Percentiles rank a stretch among this genome's conserved stretches.
Conservation (phyloP, 2,888 invertebrate species). For the Leptura quadrifasciata region DNA sequence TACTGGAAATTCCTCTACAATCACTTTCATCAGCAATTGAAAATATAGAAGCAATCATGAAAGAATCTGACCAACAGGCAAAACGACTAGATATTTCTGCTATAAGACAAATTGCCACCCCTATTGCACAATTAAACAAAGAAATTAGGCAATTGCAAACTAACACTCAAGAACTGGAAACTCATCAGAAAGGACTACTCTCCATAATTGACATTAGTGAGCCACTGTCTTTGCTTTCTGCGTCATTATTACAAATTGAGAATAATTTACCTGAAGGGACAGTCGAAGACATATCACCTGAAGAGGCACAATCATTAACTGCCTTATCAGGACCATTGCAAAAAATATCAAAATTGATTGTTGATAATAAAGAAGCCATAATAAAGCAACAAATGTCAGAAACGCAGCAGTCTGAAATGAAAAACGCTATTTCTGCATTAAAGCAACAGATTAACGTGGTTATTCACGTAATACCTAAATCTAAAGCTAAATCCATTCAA, state of each 20-base stretch:
- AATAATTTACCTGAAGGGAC: conserved; percentile 2
- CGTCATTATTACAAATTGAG: conserved; percentile 43
- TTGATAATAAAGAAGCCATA: conserved; percentile 49
- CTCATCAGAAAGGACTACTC: conserved; percentile 36
- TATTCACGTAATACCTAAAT: not conserved
- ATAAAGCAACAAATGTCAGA: conserved; percentile 39
- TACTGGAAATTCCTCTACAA: conserved; percentile 21
- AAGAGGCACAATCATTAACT: conserved; percentile 42
- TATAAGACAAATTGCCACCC: conserved; percentile 26
- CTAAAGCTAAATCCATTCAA: conserved; percentile 12
- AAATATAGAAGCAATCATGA: conserved; percentile 24
- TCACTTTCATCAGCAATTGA: conserved; percentile 20
- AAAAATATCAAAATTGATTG: conserved; percentile 54
- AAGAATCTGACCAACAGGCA: not conserved
- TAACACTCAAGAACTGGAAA: not conserved
- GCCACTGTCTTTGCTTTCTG: conserved; percentile 43
- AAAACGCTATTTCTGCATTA: conserved; percentile 32
- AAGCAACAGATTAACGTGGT: conserved; percentile 42
- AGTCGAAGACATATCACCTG: conserved; percentile 36
- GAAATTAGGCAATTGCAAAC: conserved; percentile 40
- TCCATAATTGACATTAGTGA: conserved; percentile 49
- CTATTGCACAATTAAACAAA: conserved; percentile 37
- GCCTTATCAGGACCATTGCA: conserved; percentile 53
- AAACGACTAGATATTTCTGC: conserved; percentile 34
- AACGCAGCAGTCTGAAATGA: conserved; percentile 32